phyloP scores from a whole-genome alignment of 2,797 vertebrate species.

The Cuculus canorus region DNA sequence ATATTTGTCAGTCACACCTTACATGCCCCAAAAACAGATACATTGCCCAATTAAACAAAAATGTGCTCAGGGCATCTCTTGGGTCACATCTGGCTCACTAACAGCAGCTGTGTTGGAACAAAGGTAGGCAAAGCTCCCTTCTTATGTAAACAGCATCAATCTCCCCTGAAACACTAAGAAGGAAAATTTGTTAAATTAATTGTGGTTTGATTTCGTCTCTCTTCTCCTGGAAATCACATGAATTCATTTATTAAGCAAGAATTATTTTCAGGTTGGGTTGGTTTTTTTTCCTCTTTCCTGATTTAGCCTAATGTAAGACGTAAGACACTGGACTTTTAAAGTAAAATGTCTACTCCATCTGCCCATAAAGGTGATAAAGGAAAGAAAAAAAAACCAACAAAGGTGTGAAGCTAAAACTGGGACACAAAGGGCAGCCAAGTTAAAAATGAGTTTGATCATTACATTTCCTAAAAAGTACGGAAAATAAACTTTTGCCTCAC shows the following conservation, averaged over 20 bases:
- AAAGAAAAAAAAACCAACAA: not conserved
- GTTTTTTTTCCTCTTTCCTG: not conserved
- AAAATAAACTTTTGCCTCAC: not conserved
- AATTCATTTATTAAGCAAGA: slow-evolving; percentile 10
- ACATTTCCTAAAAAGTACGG: not conserved
- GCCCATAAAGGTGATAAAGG: not conserved
- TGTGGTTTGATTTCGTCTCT: not conserved
- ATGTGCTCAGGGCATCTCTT: not conserved
- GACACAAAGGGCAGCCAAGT: not conserved
- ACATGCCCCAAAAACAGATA: slow-evolving; percentile 13
- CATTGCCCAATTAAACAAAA: slow-evolving; percentile 36
- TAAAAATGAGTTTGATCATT: not conserved
- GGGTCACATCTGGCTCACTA: slow-evolving; percentile 44
- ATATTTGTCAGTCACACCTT: slow-evolving; percentile 34
- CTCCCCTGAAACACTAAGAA: slow-evolving; percentile 8
- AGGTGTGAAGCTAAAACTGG: not conserved
- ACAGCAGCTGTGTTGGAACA: slow-evolving; percentile 15
- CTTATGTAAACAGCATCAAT: slow-evolving; percentile 33
- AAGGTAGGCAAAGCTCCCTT: not conserved
- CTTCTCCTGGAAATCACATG: not conserved
- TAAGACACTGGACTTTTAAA: not conserved
- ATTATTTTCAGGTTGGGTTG: not conserved
- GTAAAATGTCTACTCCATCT: not conserved
- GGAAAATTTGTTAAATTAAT: slow-evolving; percentile 34
- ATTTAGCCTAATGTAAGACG: not conserved